Evolutionary conservation across 2,113 vertebrate genomes (phyloP).

Genomic region (Paramormyrops kingsleyae): DNA sequence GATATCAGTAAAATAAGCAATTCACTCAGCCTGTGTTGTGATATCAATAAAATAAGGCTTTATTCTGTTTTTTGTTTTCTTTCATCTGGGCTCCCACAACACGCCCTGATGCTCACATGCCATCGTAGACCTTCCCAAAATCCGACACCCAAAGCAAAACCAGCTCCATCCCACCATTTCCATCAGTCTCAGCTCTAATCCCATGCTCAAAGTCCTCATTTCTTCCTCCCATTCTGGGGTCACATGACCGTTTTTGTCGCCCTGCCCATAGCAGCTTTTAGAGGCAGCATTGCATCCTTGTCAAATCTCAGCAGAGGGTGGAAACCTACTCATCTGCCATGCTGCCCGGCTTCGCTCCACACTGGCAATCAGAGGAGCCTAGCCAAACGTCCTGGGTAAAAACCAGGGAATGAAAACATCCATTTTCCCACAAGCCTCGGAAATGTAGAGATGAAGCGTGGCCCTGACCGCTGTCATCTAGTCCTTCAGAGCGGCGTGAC

Average conservation of each 20-base stretch:
- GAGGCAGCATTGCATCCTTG: neutral
- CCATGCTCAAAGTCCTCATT: neutral
- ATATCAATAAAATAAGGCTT: neutral
- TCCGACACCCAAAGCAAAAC: neutral
- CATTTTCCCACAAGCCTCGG: neutral
- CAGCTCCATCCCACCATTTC: neutral
- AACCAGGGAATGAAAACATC: neutral
- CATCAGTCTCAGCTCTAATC: neutral
- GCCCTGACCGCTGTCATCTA: neutral
- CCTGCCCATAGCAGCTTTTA: neutral
- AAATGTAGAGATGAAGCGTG: neutral
- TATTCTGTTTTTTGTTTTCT: neutral
- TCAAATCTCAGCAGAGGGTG: neutral
- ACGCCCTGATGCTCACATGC: neutral
- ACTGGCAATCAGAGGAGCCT: neutral
- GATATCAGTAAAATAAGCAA: neutral
- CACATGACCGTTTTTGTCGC: neutral
- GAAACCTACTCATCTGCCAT: neutral
- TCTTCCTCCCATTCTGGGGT: neutral
- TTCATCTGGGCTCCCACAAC: neutral
- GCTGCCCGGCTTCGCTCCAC: neutral
- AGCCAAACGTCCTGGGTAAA: neutral
- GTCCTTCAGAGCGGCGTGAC: neutral
- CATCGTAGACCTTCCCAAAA: neutral
- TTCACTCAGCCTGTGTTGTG: neutral